A percentile compares a stretch with the other conserved stretches of the same genome.
Evolutionary conservation across 2,113 vertebrate species (phyloP).

Genomic region (Nothocercus julius): DNA sequence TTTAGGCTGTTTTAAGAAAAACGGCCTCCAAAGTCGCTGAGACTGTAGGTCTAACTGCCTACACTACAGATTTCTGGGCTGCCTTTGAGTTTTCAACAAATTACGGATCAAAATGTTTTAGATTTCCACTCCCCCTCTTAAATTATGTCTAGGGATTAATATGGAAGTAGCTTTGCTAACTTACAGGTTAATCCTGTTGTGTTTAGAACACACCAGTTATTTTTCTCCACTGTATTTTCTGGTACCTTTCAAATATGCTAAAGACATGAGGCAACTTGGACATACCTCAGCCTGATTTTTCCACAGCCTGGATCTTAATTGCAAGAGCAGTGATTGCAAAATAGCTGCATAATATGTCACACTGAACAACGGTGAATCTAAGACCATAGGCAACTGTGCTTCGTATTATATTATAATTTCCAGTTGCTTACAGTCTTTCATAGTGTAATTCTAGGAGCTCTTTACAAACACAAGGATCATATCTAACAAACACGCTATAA

Average conservation of each 20-base stretch:
- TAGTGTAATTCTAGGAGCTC: background rate
- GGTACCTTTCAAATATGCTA: background rate
- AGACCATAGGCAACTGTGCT: fast-evolving
- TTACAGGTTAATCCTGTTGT: background rate
- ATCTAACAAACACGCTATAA: background rate
- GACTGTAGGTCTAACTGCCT: background rate
- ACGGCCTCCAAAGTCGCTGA: background rate
- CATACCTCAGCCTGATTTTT: background rate
- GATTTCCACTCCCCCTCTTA: background rate
- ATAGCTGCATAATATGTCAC: background rate
- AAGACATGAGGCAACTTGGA: background rate
- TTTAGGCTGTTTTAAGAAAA: background rate
- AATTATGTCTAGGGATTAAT: background rate
- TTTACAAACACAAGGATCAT: background rate
- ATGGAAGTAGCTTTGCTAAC: background rate
- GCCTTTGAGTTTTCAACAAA: background rate
- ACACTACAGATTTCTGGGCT: background rate
- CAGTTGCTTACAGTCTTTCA: background rate
- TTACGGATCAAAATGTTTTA: background rate
- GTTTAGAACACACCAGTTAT: background rate
- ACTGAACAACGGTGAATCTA: fast-evolving
- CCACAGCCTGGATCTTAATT: background rate
- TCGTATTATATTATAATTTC: background rate
- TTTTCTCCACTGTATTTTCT: background rate
- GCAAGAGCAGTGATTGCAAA: background rate